Evolutionary conservation across 2,888 invertebrate genomes (phyloP), one percentile per base, ranked within the genome.

Genomic region (Melinaea marsaeus): DNA sequence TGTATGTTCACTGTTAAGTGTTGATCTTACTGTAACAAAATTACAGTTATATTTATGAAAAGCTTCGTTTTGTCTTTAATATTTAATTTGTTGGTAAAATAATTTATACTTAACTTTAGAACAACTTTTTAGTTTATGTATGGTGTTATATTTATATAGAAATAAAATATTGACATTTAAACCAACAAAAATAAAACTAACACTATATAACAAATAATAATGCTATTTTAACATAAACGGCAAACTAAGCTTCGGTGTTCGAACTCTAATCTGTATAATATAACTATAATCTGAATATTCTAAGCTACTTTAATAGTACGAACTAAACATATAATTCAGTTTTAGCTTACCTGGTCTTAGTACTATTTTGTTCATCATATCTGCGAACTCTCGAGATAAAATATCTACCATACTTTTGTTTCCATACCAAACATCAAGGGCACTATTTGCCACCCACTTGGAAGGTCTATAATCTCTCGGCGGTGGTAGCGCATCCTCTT

Each of bases 401-500:
- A 86, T 68, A 56, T 86, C 81, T 1, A 85, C 75, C 66, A 85
- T 67, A 57, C 74, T 79, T 64, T 81, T 83, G 55, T 87, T 87
- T 0, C 86, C 87, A 22, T 80, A 83, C 85, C 85, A 88, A 0
- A 87, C 66, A 56, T 88, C 87, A 77, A 88, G 74, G 2, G 83
- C 82, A 62, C 81, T 83, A 32, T 83, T 85, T 0, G 86, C 55
- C 2, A 85, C 34, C 86, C 85, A 86, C 62, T 85, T 83, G 0
- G 81, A 71, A 3, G 83, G 81, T 56, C 79, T 76, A 46, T 82
- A 81, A 47, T 82, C 82, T 54, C 77, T 77, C 33, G 60, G 45
- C 0, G 67, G 66, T 42, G 63, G 65, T 1, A 51, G 32, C 2
- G 69, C 68, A 33, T 75, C 72, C 13, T 70, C 71, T 60, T 67